Percentiles rank a stretch among this genome's conserved stretches.
Conservation (phyloP, 2,888 invertebrate species). For the Crocallis elinguaria region DNA sequence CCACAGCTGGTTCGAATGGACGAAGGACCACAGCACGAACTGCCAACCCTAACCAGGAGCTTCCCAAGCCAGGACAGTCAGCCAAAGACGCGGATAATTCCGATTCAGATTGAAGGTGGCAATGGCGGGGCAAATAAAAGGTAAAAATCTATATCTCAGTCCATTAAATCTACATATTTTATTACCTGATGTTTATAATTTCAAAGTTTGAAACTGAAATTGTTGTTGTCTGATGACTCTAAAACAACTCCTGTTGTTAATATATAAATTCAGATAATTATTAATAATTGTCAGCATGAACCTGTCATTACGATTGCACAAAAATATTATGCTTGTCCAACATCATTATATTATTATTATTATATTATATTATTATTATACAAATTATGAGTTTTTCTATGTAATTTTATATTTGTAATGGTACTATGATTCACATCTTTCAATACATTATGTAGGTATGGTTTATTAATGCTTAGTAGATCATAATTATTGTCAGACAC, state of each 20-base stretch:
- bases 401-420: background rate
- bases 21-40: slow-evolving; percentile 66
- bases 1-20: slow-evolving; percentile 82
- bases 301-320: background rate
- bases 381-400: background rate
- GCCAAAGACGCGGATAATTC: slow-evolving; percentile 85
- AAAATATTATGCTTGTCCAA: background rate
- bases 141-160: slow-evolving; percentile 53
- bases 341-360: background rate
- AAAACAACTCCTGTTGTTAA: too few species aligned
- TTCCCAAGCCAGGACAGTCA: slow-evolving; percentile 66
- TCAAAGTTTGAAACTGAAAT: too few species aligned
- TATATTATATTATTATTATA: background rate
- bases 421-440: too few species aligned
- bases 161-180: background rate
- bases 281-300: background rate
- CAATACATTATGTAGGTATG: background rate
- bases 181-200: background rate
- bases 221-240: too few species aligned
- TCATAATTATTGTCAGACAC: background rate
- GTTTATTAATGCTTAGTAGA: background rate
- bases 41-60: slow-evolving; percentile 68
- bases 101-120: slow-evolving; percentile 85
- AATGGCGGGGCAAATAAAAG: slow-evolving; percentile 72
- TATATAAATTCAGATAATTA: background rate